Evolutionary conservation across 92 coral and sea anemone species (phyloP).

Genomic region (Paragorgia papillata): DNA sequence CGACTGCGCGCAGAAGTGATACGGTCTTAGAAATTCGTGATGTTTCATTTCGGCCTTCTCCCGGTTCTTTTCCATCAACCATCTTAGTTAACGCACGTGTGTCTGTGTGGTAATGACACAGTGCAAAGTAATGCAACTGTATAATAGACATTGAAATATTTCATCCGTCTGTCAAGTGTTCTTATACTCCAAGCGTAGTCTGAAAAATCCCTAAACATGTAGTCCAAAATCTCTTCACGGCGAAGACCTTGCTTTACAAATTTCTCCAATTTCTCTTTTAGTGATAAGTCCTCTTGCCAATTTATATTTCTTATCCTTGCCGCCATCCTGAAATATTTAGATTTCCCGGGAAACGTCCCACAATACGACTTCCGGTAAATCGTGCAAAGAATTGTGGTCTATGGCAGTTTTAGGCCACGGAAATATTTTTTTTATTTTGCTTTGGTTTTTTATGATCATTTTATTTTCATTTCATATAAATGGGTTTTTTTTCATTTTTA

Average conservation of each 20-base stretch:
- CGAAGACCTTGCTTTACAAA: slow-evolving; percentile 52
- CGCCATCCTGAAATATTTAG: slow-evolving; percentile 45
- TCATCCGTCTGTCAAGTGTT: slow-evolving; percentile 2
- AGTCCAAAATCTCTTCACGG: slow-evolving; percentile 60
- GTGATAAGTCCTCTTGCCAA: slow-evolving; percentile 38
- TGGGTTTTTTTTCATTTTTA: too few relatives aligned
- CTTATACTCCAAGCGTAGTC: slow-evolving; percentile 65
- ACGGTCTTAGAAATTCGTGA: too few relatives aligned
- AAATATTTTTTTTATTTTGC: neutral
- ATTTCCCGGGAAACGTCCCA: neutral
- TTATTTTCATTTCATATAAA: neutral
- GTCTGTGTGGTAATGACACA: too few relatives aligned
- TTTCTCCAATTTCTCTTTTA: slow-evolving; percentile 39
- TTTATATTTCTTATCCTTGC: slow-evolving; percentile 48
- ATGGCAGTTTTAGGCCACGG: slow-evolving; percentile 44
- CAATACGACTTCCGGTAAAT: neutral
- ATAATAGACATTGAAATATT: too few relatives aligned
- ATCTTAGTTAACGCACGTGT: too few relatives aligned
- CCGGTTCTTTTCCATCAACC: too few relatives aligned
- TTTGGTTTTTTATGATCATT: neutral
- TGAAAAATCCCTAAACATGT: slow-evolving; percentile 49
- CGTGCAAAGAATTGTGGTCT: slow-evolving; percentile 21
- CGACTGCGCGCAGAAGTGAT: too few relatives aligned
- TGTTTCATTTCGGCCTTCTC: too few relatives aligned
- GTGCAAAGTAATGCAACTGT: too few relatives aligned